Evolutionary conservation across 2,113 vertebrate species (phyloP).

Genomic region (Pitta sordida): DNA sequence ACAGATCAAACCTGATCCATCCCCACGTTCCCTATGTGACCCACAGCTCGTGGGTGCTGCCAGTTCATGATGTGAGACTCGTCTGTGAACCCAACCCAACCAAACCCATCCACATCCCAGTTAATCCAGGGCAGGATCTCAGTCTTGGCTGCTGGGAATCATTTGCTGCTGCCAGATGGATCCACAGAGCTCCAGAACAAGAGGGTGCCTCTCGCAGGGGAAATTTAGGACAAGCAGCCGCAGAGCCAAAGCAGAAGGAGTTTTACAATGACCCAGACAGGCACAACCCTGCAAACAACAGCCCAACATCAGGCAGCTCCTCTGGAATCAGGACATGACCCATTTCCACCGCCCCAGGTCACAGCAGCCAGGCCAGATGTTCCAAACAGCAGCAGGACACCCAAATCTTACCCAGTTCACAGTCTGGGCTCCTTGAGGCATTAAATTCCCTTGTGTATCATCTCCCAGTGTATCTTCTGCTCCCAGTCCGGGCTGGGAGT

Average conservation of each 20-base stretch:
- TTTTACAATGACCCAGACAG: background rate
- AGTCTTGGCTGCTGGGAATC: rapidly evolving
- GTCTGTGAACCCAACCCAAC: background rate
- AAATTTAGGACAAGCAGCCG: background rate
- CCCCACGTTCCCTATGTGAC: rapidly evolving
- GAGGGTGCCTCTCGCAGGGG: background rate
- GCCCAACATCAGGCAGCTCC: background rate
- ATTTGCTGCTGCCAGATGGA: background rate
- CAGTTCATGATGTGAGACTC: rapidly evolving
- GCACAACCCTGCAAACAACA: background rate
- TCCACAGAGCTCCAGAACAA: background rate
- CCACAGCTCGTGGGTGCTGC: rapidly evolving
- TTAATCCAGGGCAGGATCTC: background rate
- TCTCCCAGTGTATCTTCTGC: background rate
- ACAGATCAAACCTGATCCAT: background rate
- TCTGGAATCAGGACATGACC: background rate
- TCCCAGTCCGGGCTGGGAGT: rapidly evolving
- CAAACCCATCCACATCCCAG: rapidly evolving
- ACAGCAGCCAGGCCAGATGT: background rate
- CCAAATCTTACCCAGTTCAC: background rate
- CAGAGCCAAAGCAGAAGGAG: background rate
- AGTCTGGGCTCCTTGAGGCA: background rate
- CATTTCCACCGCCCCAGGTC: background rate
- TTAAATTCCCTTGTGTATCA: background rate
- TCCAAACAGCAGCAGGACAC: background rate